Percentiles rank a stretch among this genome's conserved stretches.
phyloP scores from a whole-genome alignment of 2,797 vertebrate genomes.

The Arctocebus calabarensis region DNA sequence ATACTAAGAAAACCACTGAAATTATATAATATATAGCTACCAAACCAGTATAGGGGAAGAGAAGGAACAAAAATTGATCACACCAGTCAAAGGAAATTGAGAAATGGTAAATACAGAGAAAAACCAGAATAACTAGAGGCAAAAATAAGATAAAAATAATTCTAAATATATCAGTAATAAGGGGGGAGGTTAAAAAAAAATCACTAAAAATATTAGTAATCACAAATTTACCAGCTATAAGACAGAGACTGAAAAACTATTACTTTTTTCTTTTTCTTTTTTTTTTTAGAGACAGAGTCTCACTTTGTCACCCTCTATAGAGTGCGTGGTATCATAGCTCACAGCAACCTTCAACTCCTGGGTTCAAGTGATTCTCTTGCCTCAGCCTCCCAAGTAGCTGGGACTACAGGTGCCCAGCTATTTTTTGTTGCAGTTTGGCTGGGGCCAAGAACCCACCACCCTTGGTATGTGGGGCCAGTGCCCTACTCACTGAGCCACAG shows the following conservation, averaged over 20 bases:
- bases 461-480: too few relatives aligned
- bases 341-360: too few relatives aligned
- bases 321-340: too few relatives aligned
- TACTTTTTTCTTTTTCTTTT: not conserved
- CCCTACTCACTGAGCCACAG: too few relatives aligned
- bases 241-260: not conserved
- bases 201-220: too few relatives aligned
- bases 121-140: not conserved
- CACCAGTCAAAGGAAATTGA: not conserved
- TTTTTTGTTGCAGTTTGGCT: too few relatives aligned
- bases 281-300: not conserved
- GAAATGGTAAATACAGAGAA: not conserved
- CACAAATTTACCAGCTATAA: not conserved
- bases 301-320: too few relatives aligned
- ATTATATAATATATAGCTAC: conserved; percentile 15
- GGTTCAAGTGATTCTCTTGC: too few relatives aligned
- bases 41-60: not conserved
- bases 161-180: conserved; percentile 42
- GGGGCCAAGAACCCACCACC: too few relatives aligned
- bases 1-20: conserved; percentile 34
- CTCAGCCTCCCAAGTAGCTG: too few relatives aligned
- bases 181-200: not conserved
- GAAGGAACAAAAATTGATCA: conserved; percentile 35
- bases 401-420: too few relatives aligned
- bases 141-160: conserved; percentile 41